Evolutionary conservation across 2,797 vertebrate species (phyloP), one percentile per base, ranked within the genome.

Genomic region (Bovichtus variegatus): DNA sequence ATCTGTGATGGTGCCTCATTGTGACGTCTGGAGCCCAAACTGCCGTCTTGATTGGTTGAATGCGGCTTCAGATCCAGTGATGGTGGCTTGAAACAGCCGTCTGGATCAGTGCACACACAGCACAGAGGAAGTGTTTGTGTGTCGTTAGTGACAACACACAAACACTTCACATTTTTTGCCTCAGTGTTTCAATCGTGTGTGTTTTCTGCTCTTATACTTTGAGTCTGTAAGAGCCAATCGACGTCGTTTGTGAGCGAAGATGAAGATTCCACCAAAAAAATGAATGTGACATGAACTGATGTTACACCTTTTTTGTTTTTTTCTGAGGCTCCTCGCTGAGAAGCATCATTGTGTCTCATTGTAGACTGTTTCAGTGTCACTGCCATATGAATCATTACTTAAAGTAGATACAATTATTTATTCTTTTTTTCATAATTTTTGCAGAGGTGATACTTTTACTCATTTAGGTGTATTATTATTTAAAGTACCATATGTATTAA

Each of bases 401-500:
- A 94, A 80, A 96, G 91, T 91, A 92, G 93, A 96, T 92, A 93
- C 93, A 92, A 91, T 94, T 97, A 96, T 97, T 98, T 98, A 97
- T 97, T 97, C 94, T 94, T 95, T 90, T 72, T 82, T 93, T 92
- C 92, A 91, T 90, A 91, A 71, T 91, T 95, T 91, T 94, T 95
- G 89, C 94, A 94, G 95, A 96, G 95, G 92, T 95, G 93, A 95
- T 91, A 83, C 88, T 94, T 96, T 92, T 91, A 95, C 96, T 95
- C 95, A 92, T 94, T 82, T 96, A 95, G 93, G 95, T 96, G 96
- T 93, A 94, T 96, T 96, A 94, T 96, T 96, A 97, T 97, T 97
- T 98, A 97, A 97, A 96, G 96, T 97, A 96, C 96, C 94, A 92
- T 95, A 94, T 96, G 93, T 97, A 95, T 96, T 96, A 96, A 96